Evolutionary conservation across 2,113 vertebrate genomes (phyloP).

Genomic region (Copsychus sechellarum): DNA sequence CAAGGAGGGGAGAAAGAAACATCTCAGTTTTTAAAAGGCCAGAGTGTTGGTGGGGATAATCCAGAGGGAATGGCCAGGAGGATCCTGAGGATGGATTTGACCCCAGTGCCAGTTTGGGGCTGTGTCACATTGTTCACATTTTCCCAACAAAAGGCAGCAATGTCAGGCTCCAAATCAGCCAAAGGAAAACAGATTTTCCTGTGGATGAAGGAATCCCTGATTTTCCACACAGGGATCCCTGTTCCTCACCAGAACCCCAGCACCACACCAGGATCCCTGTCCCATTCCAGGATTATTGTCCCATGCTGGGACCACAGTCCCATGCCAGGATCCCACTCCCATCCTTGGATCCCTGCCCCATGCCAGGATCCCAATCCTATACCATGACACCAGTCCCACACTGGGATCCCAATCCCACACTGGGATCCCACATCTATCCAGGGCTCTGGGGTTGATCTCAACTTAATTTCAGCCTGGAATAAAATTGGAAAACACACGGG

Average conservation of each 20-base stretch:
- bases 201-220: background rate
- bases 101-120: accelerated
- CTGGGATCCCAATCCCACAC: background rate
- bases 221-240: background rate
- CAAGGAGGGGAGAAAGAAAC: background rate
- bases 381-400: too few relatives aligned
- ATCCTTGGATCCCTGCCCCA: accelerated
- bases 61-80: background rate
- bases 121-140: accelerated
- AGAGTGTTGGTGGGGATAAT: background rate
- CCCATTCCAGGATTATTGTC: background rate
- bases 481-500: accelerated
- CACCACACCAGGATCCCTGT: accelerated
- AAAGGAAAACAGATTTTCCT: background rate
- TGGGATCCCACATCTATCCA: accelerated
- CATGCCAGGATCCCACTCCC: accelerated
- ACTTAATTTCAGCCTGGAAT: background rate
- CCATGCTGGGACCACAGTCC: background rate
- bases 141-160: background rate
- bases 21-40: background rate
- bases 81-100: background rate
- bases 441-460: background rate
- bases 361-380: accelerated
- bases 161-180: background rate
- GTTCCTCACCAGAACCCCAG: background rate